Evolutionary conservation across 2,797 vertebrate species (phyloP).

Genomic region (Hemibagrus guttatus): DNA sequence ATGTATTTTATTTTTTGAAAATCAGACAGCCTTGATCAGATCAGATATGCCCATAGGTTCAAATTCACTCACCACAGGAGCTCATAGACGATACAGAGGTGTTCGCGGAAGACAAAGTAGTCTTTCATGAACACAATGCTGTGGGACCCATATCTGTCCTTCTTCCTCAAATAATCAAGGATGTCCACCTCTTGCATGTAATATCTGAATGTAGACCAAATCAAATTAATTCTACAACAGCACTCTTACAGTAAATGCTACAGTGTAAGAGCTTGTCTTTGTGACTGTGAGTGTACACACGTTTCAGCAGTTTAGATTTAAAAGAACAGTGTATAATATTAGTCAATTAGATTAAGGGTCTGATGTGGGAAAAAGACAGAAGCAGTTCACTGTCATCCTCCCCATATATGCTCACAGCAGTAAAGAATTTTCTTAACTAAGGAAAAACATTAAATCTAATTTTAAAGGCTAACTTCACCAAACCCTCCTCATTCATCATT

Average conservation of each 20-base stretch:
- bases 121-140: constrained; percentile 80
- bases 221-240: not conserved
- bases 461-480: not conserved
- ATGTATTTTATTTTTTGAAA: not conserved
- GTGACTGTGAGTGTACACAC: not conserved
- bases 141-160: constrained; percentile 83
- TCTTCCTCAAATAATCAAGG: constrained; percentile 83
- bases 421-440: not conserved
- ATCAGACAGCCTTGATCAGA: not conserved
- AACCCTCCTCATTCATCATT: not conserved
- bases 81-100: constrained; percentile 91
- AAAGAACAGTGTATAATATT: not conserved
- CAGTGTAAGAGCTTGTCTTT: not conserved
- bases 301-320: not conserved
- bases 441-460: not conserved
- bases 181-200: constrained; percentile 88
- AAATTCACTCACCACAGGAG: constrained; percentile 80
- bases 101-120: constrained; percentile 78
- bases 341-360: not conserved
- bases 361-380: not conserved
- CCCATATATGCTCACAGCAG: not conserved
- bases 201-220: not conserved
- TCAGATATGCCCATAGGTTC: not conserved
- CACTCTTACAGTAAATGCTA: not conserved
- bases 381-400: not conserved